Evolutionary conservation across 2,888 invertebrate genomes (phyloP).

Genomic region (Brenthis ino): DNA sequence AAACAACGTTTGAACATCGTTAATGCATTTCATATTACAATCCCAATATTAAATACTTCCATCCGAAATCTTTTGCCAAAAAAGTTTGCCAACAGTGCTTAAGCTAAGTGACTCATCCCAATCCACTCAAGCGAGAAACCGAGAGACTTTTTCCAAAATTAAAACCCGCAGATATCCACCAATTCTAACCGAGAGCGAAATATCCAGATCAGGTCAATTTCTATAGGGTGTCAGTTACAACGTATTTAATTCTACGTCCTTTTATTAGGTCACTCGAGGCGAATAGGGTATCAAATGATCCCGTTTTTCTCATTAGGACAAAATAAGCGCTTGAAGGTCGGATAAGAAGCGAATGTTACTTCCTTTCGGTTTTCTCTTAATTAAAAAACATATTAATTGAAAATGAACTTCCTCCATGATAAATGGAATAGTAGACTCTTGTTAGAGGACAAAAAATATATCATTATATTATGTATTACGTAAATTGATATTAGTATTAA

Average conservation of each 20-base stretch:
- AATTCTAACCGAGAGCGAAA: conserved; percentile 9
- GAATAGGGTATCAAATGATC: conserved; percentile 16
- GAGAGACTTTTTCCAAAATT: conserved; percentile 24
- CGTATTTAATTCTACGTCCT: conserved; percentile 22
- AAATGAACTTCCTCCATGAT: too few relatives aligned
- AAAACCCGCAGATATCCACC: conserved; percentile 13
- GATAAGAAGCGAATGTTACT: conserved; percentile 10
- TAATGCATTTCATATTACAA: not conserved
- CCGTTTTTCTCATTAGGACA: conserved; percentile 27
- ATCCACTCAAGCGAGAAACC: conserved; percentile 16
- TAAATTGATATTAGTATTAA: too few relatives aligned
- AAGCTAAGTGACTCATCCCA: conserved; percentile 21
- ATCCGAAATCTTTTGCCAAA: conserved; percentile 15
- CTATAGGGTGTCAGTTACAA: conserved; percentile 21
- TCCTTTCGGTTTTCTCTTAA: conserved; percentile 19
- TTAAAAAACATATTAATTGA: conserved; percentile 1
- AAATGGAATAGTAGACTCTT: too few relatives aligned
- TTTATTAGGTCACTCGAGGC: conserved; percentile 23
- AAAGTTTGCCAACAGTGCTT: conserved; percentile 18
- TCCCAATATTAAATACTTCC: conserved; percentile 16
- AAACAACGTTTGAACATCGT: not conserved
- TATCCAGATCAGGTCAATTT: conserved; percentile 15
- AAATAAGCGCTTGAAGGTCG: conserved; percentile 20
- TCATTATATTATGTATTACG: too few relatives aligned
- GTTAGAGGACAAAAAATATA: too few relatives aligned